Conservation (phyloP, 1,140 invertebrate species). For the Drosophila bocki region DNA sequence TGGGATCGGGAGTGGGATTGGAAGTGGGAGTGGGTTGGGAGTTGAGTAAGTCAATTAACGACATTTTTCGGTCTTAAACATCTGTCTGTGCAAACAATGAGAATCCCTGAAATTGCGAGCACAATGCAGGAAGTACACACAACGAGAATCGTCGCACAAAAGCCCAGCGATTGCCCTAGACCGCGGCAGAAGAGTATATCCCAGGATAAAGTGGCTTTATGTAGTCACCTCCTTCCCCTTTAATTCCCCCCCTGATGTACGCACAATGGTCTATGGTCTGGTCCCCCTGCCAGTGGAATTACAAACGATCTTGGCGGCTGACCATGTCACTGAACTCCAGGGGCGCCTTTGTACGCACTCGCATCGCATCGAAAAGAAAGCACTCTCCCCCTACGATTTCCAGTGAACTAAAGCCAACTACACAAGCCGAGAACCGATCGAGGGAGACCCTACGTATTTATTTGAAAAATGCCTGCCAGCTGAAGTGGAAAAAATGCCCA, state of each 20-base stretch:
- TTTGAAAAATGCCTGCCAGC: conserved; percentile 46
- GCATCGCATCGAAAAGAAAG: conserved; percentile 44
- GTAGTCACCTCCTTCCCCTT: not conserved
- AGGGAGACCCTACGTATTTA: conserved; percentile 25
- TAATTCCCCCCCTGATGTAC: not conserved
- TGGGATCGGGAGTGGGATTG: conserved; percentile 1
- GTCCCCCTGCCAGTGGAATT: conserved; percentile 21
- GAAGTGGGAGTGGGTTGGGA: conserved; percentile 4
- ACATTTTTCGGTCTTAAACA: conserved; percentile 44
- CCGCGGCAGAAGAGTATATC: conserved; percentile 17
- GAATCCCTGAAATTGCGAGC: conserved; percentile 21
- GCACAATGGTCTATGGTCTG: conserved; percentile 25
- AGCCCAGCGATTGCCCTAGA: conserved; percentile 43
- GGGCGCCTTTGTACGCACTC: conserved; percentile 38
- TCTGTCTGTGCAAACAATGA: conserved; percentile 37
- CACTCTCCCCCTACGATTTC: conserved; percentile 38
- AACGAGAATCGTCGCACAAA: conserved; percentile 35
- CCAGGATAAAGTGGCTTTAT: conserved; percentile 42
- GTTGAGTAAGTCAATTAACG: conserved; percentile 38
- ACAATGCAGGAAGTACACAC: conserved; percentile 22
- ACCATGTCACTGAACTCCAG: conserved; percentile 53
- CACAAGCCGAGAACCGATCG: conserved; percentile 31
- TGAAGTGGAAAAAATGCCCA: conserved; percentile 15
- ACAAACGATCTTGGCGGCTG: conserved; percentile 36
- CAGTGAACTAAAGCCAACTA: conserved; percentile 36